Evolutionary conservation across 2,113 vertebrate species (phyloP).

Genomic region (Kryptolebias marmoratus): DNA sequence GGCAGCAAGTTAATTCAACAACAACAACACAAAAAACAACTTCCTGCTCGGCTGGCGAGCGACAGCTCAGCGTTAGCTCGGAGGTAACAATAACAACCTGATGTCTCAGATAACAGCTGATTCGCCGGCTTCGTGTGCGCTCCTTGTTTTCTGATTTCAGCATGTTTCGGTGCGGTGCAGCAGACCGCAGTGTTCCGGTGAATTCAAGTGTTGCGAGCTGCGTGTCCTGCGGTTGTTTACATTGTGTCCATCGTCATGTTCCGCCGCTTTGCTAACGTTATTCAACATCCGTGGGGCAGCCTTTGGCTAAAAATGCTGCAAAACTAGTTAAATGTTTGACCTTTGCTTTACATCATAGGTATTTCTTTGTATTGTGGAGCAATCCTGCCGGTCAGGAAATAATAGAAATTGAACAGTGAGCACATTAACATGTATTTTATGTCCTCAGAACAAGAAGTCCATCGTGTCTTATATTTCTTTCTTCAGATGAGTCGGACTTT

Average conservation of each 20-base stretch:
- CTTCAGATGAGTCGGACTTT: neutral
- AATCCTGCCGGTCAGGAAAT: neutral
- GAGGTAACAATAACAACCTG: slow-evolving; percentile 57
- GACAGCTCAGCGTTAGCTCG: slow-evolving; percentile 59
- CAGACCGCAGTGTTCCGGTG: rapidly evolving
- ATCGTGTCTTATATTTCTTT: neutral
- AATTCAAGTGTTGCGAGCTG: neutral
- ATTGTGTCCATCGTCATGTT: slow-evolving; percentile 30
- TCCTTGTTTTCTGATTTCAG: neutral
- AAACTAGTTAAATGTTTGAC: slow-evolving; percentile 3
- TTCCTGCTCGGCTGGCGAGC: slow-evolving; percentile 29
- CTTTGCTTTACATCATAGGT: neutral
- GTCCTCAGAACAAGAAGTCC: neutral
- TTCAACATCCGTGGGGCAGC: slow-evolving; percentile 46
- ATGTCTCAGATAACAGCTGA: slow-evolving; percentile 3
- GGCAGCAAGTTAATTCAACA: slow-evolving; percentile 13
- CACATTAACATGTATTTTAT: neutral
- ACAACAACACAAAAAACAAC: slow-evolving; percentile 5
- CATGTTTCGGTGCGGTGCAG: neutral
- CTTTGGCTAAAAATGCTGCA: neutral
- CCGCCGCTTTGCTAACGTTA: slow-evolving; percentile 39
- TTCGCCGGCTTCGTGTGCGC: neutral
- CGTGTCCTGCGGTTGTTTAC: slow-evolving; percentile 37
- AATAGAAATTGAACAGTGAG: neutral
- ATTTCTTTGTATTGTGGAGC: neutral